A percentile compares a stretch with the other conserved stretches of the same genome.
These are phyloP conservation scores for Leptosomus discolor DNA, from an alignment of 2,113 vertebrate genomes.

Conservation along the genomic window DNA sequence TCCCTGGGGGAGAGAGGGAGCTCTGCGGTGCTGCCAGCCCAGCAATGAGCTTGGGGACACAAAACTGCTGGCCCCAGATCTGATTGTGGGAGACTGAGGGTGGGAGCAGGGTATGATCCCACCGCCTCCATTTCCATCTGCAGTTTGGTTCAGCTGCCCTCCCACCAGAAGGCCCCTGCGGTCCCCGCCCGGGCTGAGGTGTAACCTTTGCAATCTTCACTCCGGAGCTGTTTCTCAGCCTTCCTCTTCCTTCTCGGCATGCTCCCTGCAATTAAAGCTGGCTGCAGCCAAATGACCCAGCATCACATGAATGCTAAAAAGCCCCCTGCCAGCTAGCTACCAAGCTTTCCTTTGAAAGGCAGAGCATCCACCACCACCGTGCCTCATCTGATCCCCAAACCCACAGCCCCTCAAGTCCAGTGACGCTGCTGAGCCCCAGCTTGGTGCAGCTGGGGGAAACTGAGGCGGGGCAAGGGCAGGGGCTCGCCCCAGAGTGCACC, in stretches of 20 bases:
- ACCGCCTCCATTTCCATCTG: background rate
- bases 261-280: background rate
- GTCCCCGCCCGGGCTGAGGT: background rate
- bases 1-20: background rate
- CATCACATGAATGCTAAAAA: background rate
- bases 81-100: background rate
- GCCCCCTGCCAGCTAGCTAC: background rate
- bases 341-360: background rate
- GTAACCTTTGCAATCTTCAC: background rate
- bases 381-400: background rate
- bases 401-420: rapidly evolving
- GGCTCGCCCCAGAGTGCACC: background rate
- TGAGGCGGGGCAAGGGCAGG: background rate
- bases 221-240: background rate
- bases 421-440: background rate
- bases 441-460: background rate
- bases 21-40: background rate
- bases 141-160: background rate
- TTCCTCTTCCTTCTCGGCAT: background rate
- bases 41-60: background rate
- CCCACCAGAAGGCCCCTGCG: background rate
- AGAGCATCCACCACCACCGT: background rate
- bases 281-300: background rate
- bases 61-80: background rate
- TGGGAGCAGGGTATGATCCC: background rate